Evolutionary conservation across 2,113 vertebrate species (phyloP).

Genomic region (Orcinus orca): DNA sequence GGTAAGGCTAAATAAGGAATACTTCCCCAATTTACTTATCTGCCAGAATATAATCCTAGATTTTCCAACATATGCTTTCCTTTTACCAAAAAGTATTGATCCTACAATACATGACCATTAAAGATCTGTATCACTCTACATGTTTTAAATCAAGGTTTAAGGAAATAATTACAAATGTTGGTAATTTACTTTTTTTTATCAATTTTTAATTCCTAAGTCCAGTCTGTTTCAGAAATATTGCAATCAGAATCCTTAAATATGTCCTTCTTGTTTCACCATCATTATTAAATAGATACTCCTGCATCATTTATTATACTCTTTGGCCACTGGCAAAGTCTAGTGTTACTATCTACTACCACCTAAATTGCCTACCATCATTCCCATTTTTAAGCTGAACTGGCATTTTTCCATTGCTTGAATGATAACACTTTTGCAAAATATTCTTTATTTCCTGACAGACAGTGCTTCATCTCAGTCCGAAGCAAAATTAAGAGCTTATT

Average conservation of each 20-base stretch:
- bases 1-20: neutral
- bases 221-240: neutral
- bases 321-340: neutral
- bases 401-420: neutral
- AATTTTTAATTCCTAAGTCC: neutral
- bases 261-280: rapidly evolving
- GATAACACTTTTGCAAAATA: neutral
- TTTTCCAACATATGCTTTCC: neutral
- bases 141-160: neutral
- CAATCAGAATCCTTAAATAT: neutral
- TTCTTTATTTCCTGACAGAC: neutral
- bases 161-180: neutral
- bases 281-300: neutral
- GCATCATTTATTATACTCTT: neutral
- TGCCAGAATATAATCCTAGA: neutral
- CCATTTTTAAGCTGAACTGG: neutral
- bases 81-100: neutral
- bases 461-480: neutral
- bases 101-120: neutral
- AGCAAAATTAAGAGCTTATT: neutral
- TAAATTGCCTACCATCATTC: neutral
- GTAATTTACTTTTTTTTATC: neutral
- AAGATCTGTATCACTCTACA: neutral
- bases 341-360: neutral
- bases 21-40: neutral